Conservation (phyloP, 1,140 invertebrate species). For the Drosophila sp. region DNA sequence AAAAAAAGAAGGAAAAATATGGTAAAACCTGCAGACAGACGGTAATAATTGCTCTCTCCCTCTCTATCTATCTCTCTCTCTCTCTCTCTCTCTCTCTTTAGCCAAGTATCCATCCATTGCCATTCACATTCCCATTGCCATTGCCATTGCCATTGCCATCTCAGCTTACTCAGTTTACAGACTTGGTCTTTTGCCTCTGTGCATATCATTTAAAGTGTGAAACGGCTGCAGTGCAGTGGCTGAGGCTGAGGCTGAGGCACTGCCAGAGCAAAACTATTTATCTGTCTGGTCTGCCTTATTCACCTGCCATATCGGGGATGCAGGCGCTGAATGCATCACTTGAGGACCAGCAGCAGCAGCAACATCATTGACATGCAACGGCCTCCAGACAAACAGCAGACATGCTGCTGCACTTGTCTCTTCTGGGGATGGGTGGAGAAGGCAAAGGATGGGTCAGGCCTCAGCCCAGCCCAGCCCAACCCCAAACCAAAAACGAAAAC, state of each 20-base stretch:
- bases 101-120: background rate
- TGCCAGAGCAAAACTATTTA: constrained; percentile 34
- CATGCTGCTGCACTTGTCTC: constrained; percentile 77
- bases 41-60: constrained; percentile 65
- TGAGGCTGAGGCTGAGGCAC: constrained; percentile 25
- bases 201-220: constrained; percentile 80
- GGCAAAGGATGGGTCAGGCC: background rate
- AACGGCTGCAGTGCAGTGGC: constrained; percentile 53
- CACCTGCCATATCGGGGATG: constrained; percentile 73
- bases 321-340: constrained; percentile 45
- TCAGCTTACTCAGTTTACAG: constrained; percentile 75
- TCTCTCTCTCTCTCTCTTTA: background rate
- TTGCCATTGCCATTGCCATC: constrained; percentile 33
- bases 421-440: constrained; percentile 13
- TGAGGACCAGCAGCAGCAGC: constrained; percentile 45
- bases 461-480: constrained; percentile 9
- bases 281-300: constrained; percentile 46
- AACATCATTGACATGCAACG: constrained; percentile 55
- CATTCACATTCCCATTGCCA: background rate
- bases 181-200: constrained; percentile 58
- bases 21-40: constrained; percentile 66
- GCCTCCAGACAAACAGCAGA: constrained; percentile 78
- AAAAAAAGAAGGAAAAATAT: constrained; percentile 51
- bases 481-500: constrained; percentile 9
- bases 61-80: background rate